Evolutionary conservation across 2,113 vertebrate genomes (phyloP).

Genomic region (Embiotoca jacksoni): DNA sequence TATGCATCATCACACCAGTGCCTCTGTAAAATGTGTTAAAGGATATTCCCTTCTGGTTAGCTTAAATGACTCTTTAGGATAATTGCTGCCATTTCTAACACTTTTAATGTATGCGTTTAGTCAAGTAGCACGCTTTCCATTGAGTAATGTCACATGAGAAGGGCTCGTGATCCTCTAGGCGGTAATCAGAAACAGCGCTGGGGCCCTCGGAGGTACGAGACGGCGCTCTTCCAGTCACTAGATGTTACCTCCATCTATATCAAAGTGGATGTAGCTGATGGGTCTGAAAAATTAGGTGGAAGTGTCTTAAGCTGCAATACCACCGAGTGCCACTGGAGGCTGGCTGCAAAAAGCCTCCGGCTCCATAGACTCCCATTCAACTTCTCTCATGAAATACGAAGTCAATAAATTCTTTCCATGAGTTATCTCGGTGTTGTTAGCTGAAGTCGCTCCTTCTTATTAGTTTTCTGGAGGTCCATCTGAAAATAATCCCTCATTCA

Average conservation of each 20-base stretch:
- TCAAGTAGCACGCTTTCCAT: conserved; percentile 45
- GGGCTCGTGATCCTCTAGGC: conserved; percentile 31
- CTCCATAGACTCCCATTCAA: too few relatives aligned
- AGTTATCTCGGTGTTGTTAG: too few relatives aligned
- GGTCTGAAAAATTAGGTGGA: too few relatives aligned
- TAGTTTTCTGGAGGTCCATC: too few relatives aligned
- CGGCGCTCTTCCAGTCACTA: background rate
- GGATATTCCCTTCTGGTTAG: conserved; percentile 54
- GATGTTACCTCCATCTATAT: background rate
- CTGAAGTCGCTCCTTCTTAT: too few relatives aligned
- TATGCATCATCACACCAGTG: conserved; percentile 67
- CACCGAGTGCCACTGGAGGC: too few relatives aligned
- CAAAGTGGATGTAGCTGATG: too few relatives aligned
- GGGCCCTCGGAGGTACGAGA: conserved; percentile 20
- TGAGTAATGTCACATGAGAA: conserved; percentile 63
- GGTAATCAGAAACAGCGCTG: conserved; percentile 11
- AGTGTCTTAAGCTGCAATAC: too few relatives aligned
- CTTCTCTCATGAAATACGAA: too few relatives aligned
- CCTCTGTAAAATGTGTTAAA: conserved; percentile 48
- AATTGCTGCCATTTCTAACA: conserved; percentile 72
- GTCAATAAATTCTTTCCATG: too few relatives aligned
- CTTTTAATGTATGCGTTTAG: conserved; percentile 70
- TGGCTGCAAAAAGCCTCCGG: too few relatives aligned
- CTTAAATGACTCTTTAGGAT: conserved; percentile 71
- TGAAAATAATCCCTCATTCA: too few relatives aligned